phyloP scores from a whole-genome alignment of 2,888 invertebrate species.

The Ornithoptera alexandrae region DNA sequence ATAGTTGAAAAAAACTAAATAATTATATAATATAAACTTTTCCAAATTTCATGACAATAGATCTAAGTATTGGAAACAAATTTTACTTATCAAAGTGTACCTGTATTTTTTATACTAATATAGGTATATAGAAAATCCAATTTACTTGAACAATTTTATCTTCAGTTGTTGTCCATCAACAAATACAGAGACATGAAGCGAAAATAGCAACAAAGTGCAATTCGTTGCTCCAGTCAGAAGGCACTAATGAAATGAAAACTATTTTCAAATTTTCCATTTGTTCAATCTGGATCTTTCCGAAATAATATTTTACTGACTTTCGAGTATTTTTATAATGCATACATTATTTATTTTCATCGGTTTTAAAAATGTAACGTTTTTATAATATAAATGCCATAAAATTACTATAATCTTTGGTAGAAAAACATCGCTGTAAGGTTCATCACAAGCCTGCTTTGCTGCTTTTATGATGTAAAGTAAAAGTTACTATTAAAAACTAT shows the following conservation, averaged over 20 bases:
- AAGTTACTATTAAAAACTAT: not conserved
- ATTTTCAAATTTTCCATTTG: conserved; percentile 27
- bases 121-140: not conserved
- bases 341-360: not conserved
- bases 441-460: not conserved
- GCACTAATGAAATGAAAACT: conserved; percentile 32
- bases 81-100: too few relatives aligned
- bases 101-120: too few relatives aligned
- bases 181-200: not conserved
- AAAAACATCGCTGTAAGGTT: not conserved
- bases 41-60: too few relatives aligned
- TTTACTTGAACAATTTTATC: not conserved
- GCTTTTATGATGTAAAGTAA: not conserved
- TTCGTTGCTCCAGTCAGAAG: conserved; percentile 35
- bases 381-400: not conserved
- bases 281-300: conserved; percentile 15
- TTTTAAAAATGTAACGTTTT: not conserved
- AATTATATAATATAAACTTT: too few relatives aligned
- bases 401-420: not conserved
- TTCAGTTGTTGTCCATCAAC: not conserved
- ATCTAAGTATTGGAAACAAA: too few relatives aligned
- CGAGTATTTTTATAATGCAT: not conserved
- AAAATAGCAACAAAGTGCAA: conserved; percentile 41
- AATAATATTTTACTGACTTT: conserved; percentile 13
- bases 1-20: too few relatives aligned